These are phyloP conservation scores for Oenanthe oenanthe DNA, from an alignment of 2,113 vertebrate genomes.

Conservation along the genomic window DNA sequence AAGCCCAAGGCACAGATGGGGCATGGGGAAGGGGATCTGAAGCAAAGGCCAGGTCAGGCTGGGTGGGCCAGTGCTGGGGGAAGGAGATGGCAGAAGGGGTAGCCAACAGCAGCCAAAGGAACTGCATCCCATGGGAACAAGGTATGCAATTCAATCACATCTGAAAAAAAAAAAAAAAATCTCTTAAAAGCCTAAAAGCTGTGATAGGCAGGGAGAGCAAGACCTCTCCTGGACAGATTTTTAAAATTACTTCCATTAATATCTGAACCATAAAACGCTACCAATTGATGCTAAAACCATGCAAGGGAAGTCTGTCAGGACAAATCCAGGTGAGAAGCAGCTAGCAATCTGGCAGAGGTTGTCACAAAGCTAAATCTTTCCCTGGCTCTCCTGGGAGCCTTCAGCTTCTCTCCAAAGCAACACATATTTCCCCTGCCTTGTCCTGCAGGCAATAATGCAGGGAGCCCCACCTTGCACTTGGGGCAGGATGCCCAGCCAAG, in stretches of 20 bases:
- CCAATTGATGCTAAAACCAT: background rate
- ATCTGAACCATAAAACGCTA: background rate
- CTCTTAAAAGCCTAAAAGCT: background rate
- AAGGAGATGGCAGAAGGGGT: background rate
- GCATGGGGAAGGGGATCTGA: rapidly evolving
- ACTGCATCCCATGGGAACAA: background rate
- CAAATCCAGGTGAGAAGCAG: background rate
- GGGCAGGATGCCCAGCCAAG: background rate
- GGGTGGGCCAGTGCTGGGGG: rapidly evolving
- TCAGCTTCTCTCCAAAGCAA: background rate
- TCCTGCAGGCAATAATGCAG: background rate
- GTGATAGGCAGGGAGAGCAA: background rate
- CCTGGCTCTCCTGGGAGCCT: background rate
- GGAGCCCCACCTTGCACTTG: background rate
- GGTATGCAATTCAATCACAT: background rate
- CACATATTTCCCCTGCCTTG: background rate
- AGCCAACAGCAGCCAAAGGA: background rate
- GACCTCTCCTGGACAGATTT: background rate
- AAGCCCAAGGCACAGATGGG: rapidly evolving
- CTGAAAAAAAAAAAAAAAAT: background rate
- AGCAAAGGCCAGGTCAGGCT: background rate
- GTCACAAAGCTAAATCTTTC: background rate
- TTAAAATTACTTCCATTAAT: background rate
- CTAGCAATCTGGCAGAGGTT: background rate
- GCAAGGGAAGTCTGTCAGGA: rapidly evolving